A percentile compares a stretch with the other conserved stretches of the same genome.
Evolutionary conservation across 2,113 vertebrate genomes (phyloP).

Genomic region (human): GRCh38 chr2:133580001-133580500

Average conservation of each 20-base stretch:
- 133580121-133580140: background rate
- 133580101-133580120: background rate
- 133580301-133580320: constrained; percentile 63
- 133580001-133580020: constrained; percentile 23
- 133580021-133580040: constrained; percentile 48
- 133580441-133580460: constrained; percentile 68
- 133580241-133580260: constrained; percentile 39
- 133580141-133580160: constrained; percentile 37
- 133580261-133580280: constrained; percentile 50
- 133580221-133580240: constrained; percentile 61
- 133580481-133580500: constrained; percentile 68
- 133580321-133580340: constrained; percentile 58
- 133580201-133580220: constrained; percentile 69
- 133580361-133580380: constrained; percentile 44
- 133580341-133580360: constrained; percentile 61
- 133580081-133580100: background rate
- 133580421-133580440: constrained; percentile 50
- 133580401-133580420: constrained; percentile 34
- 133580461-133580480: constrained; percentile 50
- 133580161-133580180: constrained; percentile 32
- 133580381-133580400: constrained; percentile 56
- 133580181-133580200: background rate
- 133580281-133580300: background rate
- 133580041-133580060: constrained; percentile 34
- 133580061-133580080: background rate